Evolutionary conservation across 2,113 vertebrate genomes (phyloP).

Genomic region (Oncorhynchus tshawytscha): DNA sequence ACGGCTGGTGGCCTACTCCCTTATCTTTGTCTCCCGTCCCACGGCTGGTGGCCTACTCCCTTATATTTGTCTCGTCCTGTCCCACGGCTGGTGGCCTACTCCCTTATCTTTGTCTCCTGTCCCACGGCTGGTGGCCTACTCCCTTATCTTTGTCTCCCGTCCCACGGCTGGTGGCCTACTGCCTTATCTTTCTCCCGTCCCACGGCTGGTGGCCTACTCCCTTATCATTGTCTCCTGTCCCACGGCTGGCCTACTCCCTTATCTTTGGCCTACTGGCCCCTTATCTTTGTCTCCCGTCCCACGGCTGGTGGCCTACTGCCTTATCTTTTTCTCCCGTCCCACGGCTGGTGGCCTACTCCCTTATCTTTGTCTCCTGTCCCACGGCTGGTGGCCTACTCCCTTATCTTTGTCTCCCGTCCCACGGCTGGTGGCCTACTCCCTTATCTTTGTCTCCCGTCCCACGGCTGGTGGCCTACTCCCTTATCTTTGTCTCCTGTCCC

Average conservation of each 20-base stretch:
- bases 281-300: conserved; percentile 34
- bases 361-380: too few species aligned
- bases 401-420: conserved; percentile 26
- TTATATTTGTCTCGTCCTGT: neutral
- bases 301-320: neutral
- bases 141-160: conserved; percentile 1
- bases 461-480: too few species aligned
- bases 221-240: too few species aligned
- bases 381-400: too few species aligned
- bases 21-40: conserved; percentile 25
- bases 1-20: too few species aligned
- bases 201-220: too few species aligned
- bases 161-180: neutral
- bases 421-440: too few species aligned
- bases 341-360: neutral
- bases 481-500: conserved; percentile 12
- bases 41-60: too few species aligned
- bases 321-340: conserved; percentile 1
- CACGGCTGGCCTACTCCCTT: too few species aligned
- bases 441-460: conserved; percentile 10
- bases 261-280: conserved; percentile 29
- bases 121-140: neutral
- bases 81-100: too few species aligned
- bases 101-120: conserved; percentile 1
- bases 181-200: too few species aligned